Base-by-base conservation (phyloP, 2,113 vertebrate species). In the Clarias magur region DNA sequence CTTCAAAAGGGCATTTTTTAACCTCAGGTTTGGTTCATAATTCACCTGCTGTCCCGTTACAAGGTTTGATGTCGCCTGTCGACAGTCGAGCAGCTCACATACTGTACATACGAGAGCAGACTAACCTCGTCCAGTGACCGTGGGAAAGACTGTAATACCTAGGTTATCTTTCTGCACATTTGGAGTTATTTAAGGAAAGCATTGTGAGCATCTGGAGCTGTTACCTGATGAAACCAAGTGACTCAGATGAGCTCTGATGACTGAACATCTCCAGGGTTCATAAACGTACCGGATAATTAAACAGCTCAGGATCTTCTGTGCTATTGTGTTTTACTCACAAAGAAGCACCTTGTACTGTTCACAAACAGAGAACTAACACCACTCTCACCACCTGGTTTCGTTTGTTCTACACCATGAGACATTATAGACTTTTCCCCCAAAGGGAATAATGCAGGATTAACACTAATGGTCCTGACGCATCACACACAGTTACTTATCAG, bases 91-190 rank as follows among this genome's bases (percentile, higher is more conserved):
- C 16, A 79, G 70, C 42, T 48, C 19, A n/a, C 17, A 23, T 34
- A 48, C 48, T 48, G 6, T 48, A 59, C 73, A 73, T 91, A 92
- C 91, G 84, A 53, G 73, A 76, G 42, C 42, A 76, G 42, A 23
- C 12, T 7, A 3, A 75, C 13, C 76, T 65, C 63, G 4, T 80
- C 48, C 85, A 81, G 89, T 75, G 85, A 90, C 91, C 88, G 89
- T 95, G 94, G 94, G 94, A 95, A 95, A 60, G 89, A 88, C 78
- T 82, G 89, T 63, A 85, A 93, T 93, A 93, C 88, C 67, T 60
- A 92, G 94, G 90, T 92, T 93, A 88, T 89, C 85, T 84, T 70
- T 73, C 88, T 42, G 85, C 76, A 72, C 72, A 82, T 85, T 87
- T 82, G 54, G 79, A 83, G 38, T 57, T 23, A 76, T 82, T 85